These are phyloP conservation scores for Epistrophe eligans DNA, from an alignment of 2,888 invertebrate species.

Conservation along the genomic window DNA sequence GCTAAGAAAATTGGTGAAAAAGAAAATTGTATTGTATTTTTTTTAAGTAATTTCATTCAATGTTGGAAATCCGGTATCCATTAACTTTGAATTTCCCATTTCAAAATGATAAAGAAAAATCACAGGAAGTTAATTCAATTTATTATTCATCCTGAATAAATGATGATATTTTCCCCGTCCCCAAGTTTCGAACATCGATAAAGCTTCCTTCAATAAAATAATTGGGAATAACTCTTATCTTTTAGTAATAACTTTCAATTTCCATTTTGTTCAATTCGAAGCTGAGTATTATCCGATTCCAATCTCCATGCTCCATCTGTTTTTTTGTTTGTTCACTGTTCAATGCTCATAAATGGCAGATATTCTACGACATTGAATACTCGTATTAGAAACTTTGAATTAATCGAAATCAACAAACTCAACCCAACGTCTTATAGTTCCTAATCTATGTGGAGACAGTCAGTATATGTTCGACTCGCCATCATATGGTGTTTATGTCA, in stretches of 20 bases:
- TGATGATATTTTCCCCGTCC: background rate
- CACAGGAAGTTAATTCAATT: slow-evolving; percentile 32
- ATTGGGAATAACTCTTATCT: slow-evolving; percentile 17
- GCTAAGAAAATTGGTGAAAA: background rate
- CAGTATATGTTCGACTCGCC: background rate
- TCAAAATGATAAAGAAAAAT: slow-evolving; percentile 8
- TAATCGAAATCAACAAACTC: background rate
- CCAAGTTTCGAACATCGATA: background rate
- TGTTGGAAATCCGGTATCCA: slow-evolving; percentile 15
- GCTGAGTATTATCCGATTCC: background rate
- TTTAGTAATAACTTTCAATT: slow-evolving; percentile 12
- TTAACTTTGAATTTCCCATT: slow-evolving; percentile 11
- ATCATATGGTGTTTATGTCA: background rate
- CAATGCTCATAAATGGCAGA: background rate
- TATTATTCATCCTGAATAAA: slow-evolving; percentile 16
- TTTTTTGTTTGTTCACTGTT: background rate
- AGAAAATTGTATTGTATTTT: background rate
- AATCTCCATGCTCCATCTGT: background rate
- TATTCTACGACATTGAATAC: background rate
- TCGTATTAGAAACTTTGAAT: background rate
- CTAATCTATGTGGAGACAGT: slow-evolving; percentile 5
- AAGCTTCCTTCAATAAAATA: slow-evolving; percentile 4
- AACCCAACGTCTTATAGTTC: background rate
- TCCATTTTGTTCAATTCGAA: slow-evolving; percentile 3
- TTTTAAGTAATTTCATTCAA: slow-evolving; percentile 11